These are phyloP conservation scores for Drosophila flavopinicola DNA, from an alignment of 2,888 invertebrate genomes.

Conservation along the genomic window DNA sequence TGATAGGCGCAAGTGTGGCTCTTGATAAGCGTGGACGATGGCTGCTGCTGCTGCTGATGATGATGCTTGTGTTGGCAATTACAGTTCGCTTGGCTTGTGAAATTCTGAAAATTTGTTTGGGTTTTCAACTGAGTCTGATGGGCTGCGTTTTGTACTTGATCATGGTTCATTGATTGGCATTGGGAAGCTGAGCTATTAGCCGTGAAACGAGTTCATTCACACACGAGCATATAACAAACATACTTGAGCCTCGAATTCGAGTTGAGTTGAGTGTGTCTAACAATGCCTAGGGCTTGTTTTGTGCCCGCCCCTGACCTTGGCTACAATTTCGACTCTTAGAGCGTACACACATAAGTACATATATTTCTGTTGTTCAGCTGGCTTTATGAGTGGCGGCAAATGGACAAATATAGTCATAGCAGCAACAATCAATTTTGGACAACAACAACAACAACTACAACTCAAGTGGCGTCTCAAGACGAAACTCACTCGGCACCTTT, in stretches of 20 bases:
- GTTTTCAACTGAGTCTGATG: constrained; percentile 6
- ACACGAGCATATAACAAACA: constrained; percentile 6
- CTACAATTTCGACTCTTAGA: constrained; percentile 52
- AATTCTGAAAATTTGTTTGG: constrained; percentile 64
- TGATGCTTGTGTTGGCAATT: constrained; percentile 61
- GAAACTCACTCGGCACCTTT: constrained; percentile 26
- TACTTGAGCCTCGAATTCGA: constrained; percentile 23
- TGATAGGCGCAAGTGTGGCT: constrained; percentile 81
- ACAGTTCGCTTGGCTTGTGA: constrained; percentile 75
- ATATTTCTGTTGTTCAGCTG: constrained; percentile 50
- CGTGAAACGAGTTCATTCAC: constrained; percentile 71
- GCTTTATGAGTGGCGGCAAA: constrained; percentile 28
- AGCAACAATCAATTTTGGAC: constrained; percentile 36
- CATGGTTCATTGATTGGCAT: constrained; percentile 66
- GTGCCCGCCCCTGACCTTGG: constrained; percentile 72
- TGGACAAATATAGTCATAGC: constrained; percentile 47
- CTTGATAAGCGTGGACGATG: constrained; percentile 65
- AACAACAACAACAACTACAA: constrained; percentile 28
- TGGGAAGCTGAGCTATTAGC: constrained; percentile 27
- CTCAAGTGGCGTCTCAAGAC: constrained; percentile 55
- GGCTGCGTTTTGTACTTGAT: constrained; percentile 64
- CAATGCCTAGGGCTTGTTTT: constrained; percentile 51
- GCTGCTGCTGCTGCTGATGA: constrained; percentile 50
- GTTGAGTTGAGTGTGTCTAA: constrained; percentile 30
- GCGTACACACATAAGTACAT: constrained; percentile 7